Base-by-base conservation (phyloP, 2,113 vertebrate genomes). In the Emydocephalus ijimae region DNA sequence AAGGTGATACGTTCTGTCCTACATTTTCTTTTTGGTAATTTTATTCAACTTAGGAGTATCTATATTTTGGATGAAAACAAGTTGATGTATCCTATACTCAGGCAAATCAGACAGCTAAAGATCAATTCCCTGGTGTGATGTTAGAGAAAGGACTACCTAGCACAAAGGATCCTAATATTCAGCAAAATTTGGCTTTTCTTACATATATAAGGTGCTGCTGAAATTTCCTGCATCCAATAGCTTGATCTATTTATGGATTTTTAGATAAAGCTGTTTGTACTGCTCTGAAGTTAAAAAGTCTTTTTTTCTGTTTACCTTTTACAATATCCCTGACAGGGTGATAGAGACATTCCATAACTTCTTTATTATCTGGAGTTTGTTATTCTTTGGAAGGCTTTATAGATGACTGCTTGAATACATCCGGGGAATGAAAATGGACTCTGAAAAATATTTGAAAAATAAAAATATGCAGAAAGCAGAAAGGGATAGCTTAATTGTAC, bases 21-120 rank as follows among this genome's bases (percentile, higher is more conserved):
- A 20, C 87, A 89, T 0, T 0, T 23, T 4, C 90, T 91, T 0
- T 81, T 0, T 59, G 8, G 64, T 0, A 0, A 1, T 29, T 92
- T 81, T 69, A 4, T 90, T 57, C 24, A n/a, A 23, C 4, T n/a
- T 10, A 55, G 48, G n/a, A 89, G 11, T 43, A 1, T 43, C 29
- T 64, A 3, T 11, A 52, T 61, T 50, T 64, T 69, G 45, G 29
- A 69, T 23, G 8, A 85, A 91, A 54, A 39, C 85, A 91, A 56
- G 14, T 39, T 85, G 15, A 81, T 34, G 15, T 55, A 57, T 56
- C 26, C 52, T 56, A 8, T 21, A 29, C 3, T 86, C 57, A 86
- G 54, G 57, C 34, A 55, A 39, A 81, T 18, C 1, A 1, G 74
- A 43, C 18, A 81, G 34, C 74, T 81, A 81, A 81, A 81, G 34